Evolutionary conservation across 64 coral and sea anemone genomes (phyloP), one percentile per base, ranked within the genome.

Genomic region (Trachythela sp.): DNA sequence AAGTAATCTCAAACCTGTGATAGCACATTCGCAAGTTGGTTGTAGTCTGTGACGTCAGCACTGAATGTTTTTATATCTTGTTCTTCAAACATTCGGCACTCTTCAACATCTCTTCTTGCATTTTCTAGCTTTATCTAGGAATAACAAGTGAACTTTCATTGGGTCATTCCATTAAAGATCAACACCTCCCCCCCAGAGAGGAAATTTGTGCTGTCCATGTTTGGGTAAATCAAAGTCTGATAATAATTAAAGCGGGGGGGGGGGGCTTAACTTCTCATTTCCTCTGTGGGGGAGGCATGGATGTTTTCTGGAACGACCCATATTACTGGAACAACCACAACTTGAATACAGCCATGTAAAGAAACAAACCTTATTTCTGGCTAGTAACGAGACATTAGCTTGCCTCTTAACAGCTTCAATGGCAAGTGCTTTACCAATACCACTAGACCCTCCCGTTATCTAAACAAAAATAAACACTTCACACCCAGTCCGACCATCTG

Each of bases 381-480:
- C 95, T 37, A 98, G 60, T 22, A 98, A 67, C 8, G 95, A 94
- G 8, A 98, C 84, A 58, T 93, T 94, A 50, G 95, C 95, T 10
- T 93, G 91, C 51, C 76, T 84, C 59, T 91, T 77, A 5, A 93
- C 95, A 32, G 92, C 64, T 51, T 93, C 89, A 7, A 94, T 52
- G 0, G 95, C 95, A 40, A 98, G n/a, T 3, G 95, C 88, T 30
- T 93, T 91, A 18, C 95, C 95, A 40, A 98, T 98, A 49, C 95
- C 95, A 85, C 95, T 92, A 34, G 95, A 93, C 9, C 95, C 95
- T 10, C 95, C 95, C 35, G 95, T 98, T 39, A 98, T 59, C 95
- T 98, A 40, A 84, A 51, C 14, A 84, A 0, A 75, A 41, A 87
- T 36, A 92, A 87, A 8, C 11, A 83, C n/a, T n/a, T n/a, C n/a